Evolutionary conservation across 2,797 vertebrate genomes (phyloP).

Genomic region (Enteromius mattozi): DNA sequence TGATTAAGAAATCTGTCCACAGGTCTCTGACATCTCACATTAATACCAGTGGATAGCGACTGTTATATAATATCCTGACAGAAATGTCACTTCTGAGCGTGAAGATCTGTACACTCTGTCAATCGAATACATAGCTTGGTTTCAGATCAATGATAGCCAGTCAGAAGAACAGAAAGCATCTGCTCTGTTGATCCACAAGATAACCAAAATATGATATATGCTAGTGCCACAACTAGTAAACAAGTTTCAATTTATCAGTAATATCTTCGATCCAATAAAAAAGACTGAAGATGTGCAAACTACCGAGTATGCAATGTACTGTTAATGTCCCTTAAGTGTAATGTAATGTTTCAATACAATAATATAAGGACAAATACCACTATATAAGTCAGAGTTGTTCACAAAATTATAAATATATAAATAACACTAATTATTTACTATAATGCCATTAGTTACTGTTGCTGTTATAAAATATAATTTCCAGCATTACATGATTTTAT

Average conservation of each 20-base stretch:
- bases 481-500: background rate
- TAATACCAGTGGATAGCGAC: background rate
- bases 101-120: background rate
- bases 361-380: background rate
- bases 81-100: background rate
- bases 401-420: background rate
- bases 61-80: background rate
- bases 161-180: background rate
- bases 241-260: background rate
- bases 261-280: background rate
- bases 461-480: background rate
- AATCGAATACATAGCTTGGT: background rate
- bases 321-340: too few species aligned
- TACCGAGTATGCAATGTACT: background rate
- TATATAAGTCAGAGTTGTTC: background rate
- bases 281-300: background rate
- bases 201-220: background rate
- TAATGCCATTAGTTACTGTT: background rate
- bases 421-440: too few species aligned
- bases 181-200: background rate
- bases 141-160: background rate
- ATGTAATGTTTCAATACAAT: background rate
- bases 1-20: background rate
- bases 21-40: background rate
- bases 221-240: background rate